Conservation (phyloP, 1,140 invertebrate species). For the Liolophura sinensis region DNA sequence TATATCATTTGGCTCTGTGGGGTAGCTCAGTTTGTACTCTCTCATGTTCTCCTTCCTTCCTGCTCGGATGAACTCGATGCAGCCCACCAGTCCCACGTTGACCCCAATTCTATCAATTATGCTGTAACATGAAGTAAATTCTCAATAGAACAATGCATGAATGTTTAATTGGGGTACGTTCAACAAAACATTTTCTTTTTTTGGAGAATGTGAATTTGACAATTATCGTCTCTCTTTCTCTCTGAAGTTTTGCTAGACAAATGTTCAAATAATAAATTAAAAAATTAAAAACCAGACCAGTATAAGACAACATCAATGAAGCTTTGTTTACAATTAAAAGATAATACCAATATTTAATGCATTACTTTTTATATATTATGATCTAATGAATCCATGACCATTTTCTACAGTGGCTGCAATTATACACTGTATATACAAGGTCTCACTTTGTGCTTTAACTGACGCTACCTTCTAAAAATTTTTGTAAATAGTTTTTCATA, state of each 20-base stretch:
- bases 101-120: slow-evolving; percentile 86
- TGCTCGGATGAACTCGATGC: slow-evolving; percentile 63
- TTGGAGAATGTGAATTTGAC: background rate
- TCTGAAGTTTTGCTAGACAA: background rate
- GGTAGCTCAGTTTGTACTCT: slow-evolving; percentile 37
- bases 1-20: slow-evolving; percentile 38
- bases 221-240: background rate
- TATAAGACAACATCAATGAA: no score
- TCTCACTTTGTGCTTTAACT: no score
- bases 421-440: no score
- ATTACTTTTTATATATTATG: no score
- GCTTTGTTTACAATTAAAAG: no score
- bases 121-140: slow-evolving; percentile 61
- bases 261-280: background rate
- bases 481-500: no score
- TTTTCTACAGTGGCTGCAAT: no score
- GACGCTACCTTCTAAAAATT: no score
- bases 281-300: no score
- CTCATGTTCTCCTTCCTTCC: slow-evolving; percentile 27
- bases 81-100: slow-evolving; percentile 78
- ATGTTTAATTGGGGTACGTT: no score
- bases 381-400: no score
- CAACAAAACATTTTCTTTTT: background rate
- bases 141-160: background rate
- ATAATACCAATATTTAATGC: no score